These are phyloP conservation scores for Uria lomvia DNA, from an alignment of 2,113 vertebrate genomes.

Conservation along the genomic window DNA sequence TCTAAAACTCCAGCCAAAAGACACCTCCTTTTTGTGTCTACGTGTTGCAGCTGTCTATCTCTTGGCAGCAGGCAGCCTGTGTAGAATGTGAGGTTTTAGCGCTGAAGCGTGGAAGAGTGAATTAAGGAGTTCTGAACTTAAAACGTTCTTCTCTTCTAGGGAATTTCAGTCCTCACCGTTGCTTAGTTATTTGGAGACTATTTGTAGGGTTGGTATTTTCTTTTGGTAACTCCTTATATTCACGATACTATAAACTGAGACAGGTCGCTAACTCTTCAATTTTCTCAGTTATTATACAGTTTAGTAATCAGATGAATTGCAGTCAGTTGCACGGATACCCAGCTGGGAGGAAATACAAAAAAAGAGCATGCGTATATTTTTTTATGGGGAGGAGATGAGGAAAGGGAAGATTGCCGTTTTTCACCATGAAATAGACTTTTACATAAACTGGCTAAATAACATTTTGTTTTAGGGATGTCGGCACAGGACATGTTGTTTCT, in stretches of 20 bases:
- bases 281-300: not conserved
- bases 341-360: not conserved
- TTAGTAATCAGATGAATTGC: not conserved
- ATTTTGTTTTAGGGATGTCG: not conserved
- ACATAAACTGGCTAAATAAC: not conserved
- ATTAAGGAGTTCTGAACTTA: constrained; percentile 23
- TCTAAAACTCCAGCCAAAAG: constrained; percentile 32
- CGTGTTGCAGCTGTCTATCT: constrained; percentile 58
- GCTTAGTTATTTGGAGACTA: not conserved
- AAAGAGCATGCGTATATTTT: not conserved
- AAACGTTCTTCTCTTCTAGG: not conserved
- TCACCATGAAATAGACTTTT: not conserved
- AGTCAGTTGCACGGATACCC: not conserved
- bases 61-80: constrained; percentile 39
- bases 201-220: not conserved
- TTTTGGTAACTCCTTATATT: not conserved
- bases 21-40: constrained; percentile 56
- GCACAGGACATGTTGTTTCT: not conserved
- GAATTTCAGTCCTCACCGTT: not conserved
- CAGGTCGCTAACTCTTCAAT: not conserved
- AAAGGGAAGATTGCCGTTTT: not conserved
- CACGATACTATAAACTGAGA: not conserved
- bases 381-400: not conserved
- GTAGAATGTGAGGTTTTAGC: constrained; percentile 23
- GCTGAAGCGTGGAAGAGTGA: not conserved